phyloP scores from a whole-genome alignment of 2,888 invertebrate species.

The Balanococcus diminutus region DNA sequence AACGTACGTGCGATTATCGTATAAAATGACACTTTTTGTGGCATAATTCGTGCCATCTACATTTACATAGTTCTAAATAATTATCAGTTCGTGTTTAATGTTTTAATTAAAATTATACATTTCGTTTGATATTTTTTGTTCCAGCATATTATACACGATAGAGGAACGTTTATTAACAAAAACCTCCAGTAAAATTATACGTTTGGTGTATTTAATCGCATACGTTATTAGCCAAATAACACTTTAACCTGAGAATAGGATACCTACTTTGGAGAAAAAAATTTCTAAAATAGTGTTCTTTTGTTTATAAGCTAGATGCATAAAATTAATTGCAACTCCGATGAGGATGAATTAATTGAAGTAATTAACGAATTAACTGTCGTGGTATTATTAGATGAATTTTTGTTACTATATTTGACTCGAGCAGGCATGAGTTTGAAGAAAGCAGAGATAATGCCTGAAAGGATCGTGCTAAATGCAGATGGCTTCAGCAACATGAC shows the following conservation, averaged over 20 bases:
- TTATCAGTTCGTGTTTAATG: slow-evolving; percentile 6
- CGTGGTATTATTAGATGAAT: background rate
- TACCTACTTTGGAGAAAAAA: background rate
- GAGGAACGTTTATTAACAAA: background rate
- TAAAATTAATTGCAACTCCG: background rate
- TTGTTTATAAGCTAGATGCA: slow-evolving; percentile 19
- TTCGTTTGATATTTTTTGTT: background rate
- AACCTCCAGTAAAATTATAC: background rate
- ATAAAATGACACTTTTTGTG: background rate
- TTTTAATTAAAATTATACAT: slow-evolving; percentile 37
- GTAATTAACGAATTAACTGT: background rate
- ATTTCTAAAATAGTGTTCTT: background rate
- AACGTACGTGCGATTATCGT: background rate
- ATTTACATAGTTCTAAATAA: no score
- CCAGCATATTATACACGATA: background rate
- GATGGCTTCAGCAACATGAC: no score
- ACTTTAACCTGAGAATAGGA: background rate
- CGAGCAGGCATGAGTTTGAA: background rate
- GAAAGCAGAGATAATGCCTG: no score
- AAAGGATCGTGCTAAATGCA: no score
- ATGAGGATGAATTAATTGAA: slow-evolving; percentile 16
- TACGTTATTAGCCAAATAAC: background rate
- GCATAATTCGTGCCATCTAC: background rate
- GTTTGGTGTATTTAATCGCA: background rate
- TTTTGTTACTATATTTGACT: background rate